Base-by-base conservation (phyloP, 1,140 invertebrate species). In the Trachelipus rathkii region DNA sequence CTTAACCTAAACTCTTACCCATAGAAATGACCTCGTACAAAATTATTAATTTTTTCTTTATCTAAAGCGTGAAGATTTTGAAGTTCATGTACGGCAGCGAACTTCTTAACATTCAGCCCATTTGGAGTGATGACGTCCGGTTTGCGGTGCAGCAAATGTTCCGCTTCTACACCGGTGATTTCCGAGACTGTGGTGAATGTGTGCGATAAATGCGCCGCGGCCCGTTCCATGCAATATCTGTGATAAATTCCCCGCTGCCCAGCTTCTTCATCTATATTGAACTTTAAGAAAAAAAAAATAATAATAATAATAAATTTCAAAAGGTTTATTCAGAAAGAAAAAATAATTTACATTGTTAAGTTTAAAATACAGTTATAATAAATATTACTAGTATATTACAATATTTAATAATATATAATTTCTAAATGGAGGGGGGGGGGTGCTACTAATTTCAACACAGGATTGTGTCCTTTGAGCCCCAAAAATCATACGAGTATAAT, bases 191-290 rank as follows among this genome's bases (percentile, higher is more conserved):
- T 99, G 0, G 97, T 99, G 85, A 99, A 99, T 50, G 95, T 89
- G 84, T 99, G 96, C 0, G 93, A 86, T 83, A 97, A 89, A 85
- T 98, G 95, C 0, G 92, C 89, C 0, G 97, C 95, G 0, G 96
- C 96, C 67, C 97, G 87, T 88, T 99, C 98, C 89, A 99, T 92
- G 83, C 98, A 99, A 84, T 99, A 99, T 78, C 97, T 89, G 85
- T 99, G 98, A 86, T 99, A 99, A 84, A 99, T 99, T 87, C 97
- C 95, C 70, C 97, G 87, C 87, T 97, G 96, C 44, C 98, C 98
- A 11, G 98, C 98, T 86, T 99, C 98, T 85, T 97, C 95, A 85
- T 99, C 98, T 45, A 98, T 91, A 80, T 92, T 92, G 85, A 99
- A 99, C 92, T 95, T n/a, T 81, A 15, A 33, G 33, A 33, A 33